phyloP scores from a whole-genome alignment of 2,888 invertebrate genomes.

The Ceraclea dissimilis region DNA sequence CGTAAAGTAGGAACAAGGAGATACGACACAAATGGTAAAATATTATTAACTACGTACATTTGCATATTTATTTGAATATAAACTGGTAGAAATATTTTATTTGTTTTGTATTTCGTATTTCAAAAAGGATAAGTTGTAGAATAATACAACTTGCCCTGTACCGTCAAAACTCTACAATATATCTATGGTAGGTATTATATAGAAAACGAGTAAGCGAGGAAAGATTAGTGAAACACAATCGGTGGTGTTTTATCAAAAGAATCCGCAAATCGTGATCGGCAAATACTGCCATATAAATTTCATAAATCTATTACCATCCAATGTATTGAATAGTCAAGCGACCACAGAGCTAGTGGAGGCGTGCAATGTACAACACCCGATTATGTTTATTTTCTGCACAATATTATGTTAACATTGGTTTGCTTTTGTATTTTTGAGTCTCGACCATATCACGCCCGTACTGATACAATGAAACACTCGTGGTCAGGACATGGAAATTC shows the following conservation, averaged over 20 bases:
- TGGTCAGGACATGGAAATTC: constrained; percentile 15
- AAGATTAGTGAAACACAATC: constrained; percentile 22
- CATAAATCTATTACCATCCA: constrained; percentile 23
- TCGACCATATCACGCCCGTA: constrained; percentile 15
- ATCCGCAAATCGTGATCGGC: constrained; percentile 25
- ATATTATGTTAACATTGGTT: constrained; percentile 11
- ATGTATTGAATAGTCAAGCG: constrained; percentile 13
- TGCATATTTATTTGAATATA: too few species aligned
- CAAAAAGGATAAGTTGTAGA: too few species aligned
- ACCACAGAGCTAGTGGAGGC: constrained; percentile 8
- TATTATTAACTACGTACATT: too few species aligned
- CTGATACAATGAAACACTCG: constrained; percentile 21
- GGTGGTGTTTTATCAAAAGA: constrained; percentile 19
- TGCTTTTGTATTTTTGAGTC: constrained; percentile 11
- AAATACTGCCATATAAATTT: constrained; percentile 24
- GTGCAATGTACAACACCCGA: constrained; percentile 20
- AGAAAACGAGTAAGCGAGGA: neutral
- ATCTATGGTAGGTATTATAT: too few species aligned
- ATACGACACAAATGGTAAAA: too few species aligned
- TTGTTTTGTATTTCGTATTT: too few species aligned
- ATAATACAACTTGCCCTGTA: too few species aligned
- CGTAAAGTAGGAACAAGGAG: too few species aligned
- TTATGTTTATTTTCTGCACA: constrained; percentile 16
- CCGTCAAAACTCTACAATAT: too few species aligned
- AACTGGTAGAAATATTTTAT: too few species aligned